phyloP scores from a whole-genome alignment of 37 sponge, comb jelly and placozoan species.

The Cliona cf. orientalis region DNA sequence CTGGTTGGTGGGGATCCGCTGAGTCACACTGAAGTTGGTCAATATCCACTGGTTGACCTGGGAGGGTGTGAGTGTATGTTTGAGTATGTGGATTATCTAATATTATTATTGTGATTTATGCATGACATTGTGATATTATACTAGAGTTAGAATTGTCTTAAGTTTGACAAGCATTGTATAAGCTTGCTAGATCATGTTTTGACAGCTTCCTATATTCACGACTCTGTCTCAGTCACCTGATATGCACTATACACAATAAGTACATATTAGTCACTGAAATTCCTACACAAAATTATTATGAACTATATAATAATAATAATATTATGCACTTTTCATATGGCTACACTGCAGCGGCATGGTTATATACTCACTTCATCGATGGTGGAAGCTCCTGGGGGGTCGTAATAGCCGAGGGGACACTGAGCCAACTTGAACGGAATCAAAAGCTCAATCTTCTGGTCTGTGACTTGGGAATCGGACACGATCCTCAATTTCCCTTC shows the following conservation, averaged over 20 bases:
- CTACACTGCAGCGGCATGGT: too few species aligned
- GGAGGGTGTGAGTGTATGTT: too few species aligned
- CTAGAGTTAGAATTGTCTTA: too few species aligned
- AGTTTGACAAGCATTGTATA: too few species aligned
- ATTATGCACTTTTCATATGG: too few species aligned
- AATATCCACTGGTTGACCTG: constrained; percentile 28
- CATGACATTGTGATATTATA: too few species aligned
- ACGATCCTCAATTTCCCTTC: constrained; percentile 51
- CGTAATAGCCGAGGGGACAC: constrained; percentile 76
- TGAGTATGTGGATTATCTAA: too few species aligned
- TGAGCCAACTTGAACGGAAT: constrained; percentile 76
- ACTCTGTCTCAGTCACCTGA: neutral
- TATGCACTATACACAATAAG: neutral
- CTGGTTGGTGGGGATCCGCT: constrained; percentile 64
- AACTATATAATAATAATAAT: neutral
- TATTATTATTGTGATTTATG: too few species aligned
- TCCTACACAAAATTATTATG: neutral
- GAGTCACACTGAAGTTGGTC: constrained; percentile 28
- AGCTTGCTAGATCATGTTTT: too few species aligned
- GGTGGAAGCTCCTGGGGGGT: constrained; percentile 47
- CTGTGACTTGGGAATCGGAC: constrained; percentile 56
- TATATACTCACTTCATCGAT: constrained; percentile 36
- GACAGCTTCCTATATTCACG: neutral
- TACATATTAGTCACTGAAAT: neutral
- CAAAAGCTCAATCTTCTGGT: constrained; percentile 31